A percentile compares a stretch with the other conserved stretches of the same genome.
Evolutionary conservation across 2,113 vertebrate genomes (phyloP).

Genomic region (Cebidichthys violaceus): DNA sequence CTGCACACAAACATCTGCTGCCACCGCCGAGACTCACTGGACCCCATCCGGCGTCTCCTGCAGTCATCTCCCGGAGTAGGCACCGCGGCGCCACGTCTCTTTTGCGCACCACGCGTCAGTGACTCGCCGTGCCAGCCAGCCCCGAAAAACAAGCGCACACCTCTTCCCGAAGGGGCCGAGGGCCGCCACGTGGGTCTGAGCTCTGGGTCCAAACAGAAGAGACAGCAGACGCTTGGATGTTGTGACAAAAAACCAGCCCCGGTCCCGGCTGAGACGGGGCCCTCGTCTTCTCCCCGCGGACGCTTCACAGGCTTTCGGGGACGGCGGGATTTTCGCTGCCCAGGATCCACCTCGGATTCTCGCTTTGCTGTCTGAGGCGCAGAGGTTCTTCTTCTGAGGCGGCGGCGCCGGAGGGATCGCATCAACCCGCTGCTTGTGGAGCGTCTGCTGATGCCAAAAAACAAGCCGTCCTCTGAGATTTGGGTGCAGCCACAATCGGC

Average conservation of each 20-base stretch:
- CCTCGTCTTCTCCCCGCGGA: constrained; percentile 7
- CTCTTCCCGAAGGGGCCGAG: neutral
- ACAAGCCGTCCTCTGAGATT: neutral
- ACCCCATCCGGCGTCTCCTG: constrained; percentile 22
- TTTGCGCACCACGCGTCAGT: neutral
- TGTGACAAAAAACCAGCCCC: constrained; percentile 33
- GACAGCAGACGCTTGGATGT: constrained; percentile 40
- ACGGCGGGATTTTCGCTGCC: constrained; percentile 1
- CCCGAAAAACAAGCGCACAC: neutral
- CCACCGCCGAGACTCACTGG: constrained; percentile 27
- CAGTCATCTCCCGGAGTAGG: constrained; percentile 3
- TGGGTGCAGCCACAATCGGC: neutral
- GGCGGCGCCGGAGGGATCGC: neutral
- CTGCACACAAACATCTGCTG: constrained; percentile 59
- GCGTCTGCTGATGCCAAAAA: neutral
- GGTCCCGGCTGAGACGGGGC: neutral
- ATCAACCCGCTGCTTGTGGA: constrained; percentile 18
- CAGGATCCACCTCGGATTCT: neutral
- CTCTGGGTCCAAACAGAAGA: constrained; percentile 14
- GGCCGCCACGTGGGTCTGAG: neutral
- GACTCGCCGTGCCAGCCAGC: neutral
- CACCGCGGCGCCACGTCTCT: neutral
- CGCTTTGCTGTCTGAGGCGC: constrained; percentile 5
- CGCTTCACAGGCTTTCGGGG: neutral
- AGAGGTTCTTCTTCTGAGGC: constrained; percentile 10